Percentiles rank a stretch among this genome's conserved stretches.
Conservation (phyloP, 2,113 vertebrate species). For the Eublepharis macularius region DNA sequence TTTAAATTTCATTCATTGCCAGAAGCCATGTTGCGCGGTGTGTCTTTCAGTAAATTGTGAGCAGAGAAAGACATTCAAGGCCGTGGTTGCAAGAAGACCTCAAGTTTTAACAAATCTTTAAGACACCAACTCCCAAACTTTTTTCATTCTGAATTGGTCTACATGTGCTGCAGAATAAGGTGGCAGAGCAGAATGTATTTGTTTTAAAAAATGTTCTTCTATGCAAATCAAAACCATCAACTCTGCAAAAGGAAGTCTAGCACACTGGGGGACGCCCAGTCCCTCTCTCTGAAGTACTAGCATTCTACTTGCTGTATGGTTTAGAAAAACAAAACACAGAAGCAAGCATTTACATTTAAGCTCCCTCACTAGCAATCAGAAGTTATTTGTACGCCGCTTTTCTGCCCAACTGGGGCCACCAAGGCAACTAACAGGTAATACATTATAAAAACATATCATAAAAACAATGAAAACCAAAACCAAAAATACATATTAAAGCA, state of each 20-base stretch:
- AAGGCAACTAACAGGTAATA: too few relatives aligned
- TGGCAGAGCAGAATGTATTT: neutral
- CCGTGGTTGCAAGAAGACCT: neutral
- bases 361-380: neutral
- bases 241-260: neutral
- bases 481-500: too few relatives aligned
- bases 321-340: neutral
- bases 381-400: neutral
- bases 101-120: neutral
- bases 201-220: neutral
- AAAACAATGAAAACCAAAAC: too few relatives aligned
- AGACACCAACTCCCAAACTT: neutral
- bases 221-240: too few relatives aligned
- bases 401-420: too few relatives aligned
- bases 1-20: slow-evolving; percentile 29
- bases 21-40: slow-evolving; percentile 3
- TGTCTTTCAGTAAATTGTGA: neutral
- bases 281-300: neutral
- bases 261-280: neutral
- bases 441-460: too few relatives aligned
- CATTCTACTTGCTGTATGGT: neutral
- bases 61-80: neutral
- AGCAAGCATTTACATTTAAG: neutral
- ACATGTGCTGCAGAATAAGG: neutral
- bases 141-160: neutral